Evolutionary conservation across 2,888 invertebrate species (phyloP).

Genomic region (Drosophila nr. perissopoda): DNA sequence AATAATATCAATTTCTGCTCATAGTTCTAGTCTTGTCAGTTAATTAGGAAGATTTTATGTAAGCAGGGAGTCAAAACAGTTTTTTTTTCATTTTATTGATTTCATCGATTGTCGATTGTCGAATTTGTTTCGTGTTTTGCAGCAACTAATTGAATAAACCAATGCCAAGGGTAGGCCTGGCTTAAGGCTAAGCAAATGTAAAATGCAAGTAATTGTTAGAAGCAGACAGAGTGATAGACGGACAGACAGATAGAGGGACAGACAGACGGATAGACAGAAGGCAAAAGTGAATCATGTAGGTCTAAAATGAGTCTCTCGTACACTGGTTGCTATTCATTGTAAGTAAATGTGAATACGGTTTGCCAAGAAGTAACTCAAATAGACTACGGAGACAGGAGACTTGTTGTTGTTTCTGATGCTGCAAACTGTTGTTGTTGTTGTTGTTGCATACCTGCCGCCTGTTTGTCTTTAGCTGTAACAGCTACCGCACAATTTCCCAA

Average conservation of each 20-base stretch:
- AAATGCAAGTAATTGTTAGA: conserved; percentile 16
- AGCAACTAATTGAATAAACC: conserved; percentile 5
- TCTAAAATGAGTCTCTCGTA: conserved; percentile 7
- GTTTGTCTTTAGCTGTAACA: conserved; percentile 76
- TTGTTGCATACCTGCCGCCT: conserved; percentile 64
- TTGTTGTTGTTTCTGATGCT: conserved; percentile 1
- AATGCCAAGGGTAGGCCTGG: neutral
- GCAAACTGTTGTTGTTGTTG: conserved; percentile 8
- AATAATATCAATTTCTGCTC: neutral
- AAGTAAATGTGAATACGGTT: conserved; percentile 43
- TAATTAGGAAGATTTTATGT: neutral
- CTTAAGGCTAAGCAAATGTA: neutral
- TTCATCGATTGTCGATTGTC: neutral
- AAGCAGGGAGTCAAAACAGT: neutral
- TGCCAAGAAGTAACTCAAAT: conserved; percentile 40
- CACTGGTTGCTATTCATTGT: conserved; percentile 23
- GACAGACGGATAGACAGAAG: neutral
- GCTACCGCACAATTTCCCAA: conserved; percentile 82
- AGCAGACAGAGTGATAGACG: neutral
- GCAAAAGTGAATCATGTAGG: conserved; percentile 32
- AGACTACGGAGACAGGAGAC: conserved; percentile 23
- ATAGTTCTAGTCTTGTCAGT: neutral
- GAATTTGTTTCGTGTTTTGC: neutral
- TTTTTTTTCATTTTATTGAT: neutral
- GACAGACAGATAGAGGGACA: neutral